phyloP scores from a whole-genome alignment of 1,140 invertebrate genomes.

The Aphaenogaster floridana region DNA sequence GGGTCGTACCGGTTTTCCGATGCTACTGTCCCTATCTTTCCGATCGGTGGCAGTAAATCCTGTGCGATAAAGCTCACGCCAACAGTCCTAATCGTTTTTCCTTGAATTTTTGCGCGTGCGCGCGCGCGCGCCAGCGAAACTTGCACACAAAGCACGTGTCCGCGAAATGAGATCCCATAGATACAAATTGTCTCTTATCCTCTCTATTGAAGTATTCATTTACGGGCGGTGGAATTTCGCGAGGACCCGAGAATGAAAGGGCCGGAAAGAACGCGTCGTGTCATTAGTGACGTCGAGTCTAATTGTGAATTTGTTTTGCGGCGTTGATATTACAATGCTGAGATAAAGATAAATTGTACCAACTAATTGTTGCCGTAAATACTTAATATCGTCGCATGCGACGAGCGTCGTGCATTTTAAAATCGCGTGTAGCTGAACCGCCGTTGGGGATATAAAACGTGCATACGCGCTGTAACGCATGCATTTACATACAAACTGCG shows the following conservation, averaged over 20 bases:
- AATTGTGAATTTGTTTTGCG: background rate
- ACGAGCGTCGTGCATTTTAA: constrained; percentile 26
- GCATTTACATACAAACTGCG: constrained; percentile 53
- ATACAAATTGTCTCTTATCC: constrained; percentile 2
- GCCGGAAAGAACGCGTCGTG: too few relatives aligned
- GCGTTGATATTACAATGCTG: background rate
- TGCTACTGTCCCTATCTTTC: constrained; percentile 30
- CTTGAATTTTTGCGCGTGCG: constrained; percentile 49
- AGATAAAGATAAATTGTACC: constrained; percentile 18
- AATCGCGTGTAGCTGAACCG: constrained; percentile 36
- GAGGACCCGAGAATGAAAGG: background rate
- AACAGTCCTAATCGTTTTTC: constrained; percentile 76
- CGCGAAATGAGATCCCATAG: background rate
- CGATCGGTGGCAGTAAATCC: constrained; percentile 68
- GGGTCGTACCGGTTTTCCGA: constrained; percentile 30
- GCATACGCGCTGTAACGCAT: constrained; percentile 36
- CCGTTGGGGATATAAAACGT: constrained; percentile 22
- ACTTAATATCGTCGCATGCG: constrained; percentile 35
- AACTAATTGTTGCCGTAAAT: constrained; percentile 36
- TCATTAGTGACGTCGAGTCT: background rate
- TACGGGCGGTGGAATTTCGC: background rate
- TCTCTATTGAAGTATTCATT: background rate
- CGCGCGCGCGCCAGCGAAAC: background rate
- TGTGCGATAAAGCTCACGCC: constrained; percentile 73
- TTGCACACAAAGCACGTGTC: background rate